Base-by-base conservation (phyloP, 2,888 invertebrate genomes). In the Lysandra bellargus region DNA sequence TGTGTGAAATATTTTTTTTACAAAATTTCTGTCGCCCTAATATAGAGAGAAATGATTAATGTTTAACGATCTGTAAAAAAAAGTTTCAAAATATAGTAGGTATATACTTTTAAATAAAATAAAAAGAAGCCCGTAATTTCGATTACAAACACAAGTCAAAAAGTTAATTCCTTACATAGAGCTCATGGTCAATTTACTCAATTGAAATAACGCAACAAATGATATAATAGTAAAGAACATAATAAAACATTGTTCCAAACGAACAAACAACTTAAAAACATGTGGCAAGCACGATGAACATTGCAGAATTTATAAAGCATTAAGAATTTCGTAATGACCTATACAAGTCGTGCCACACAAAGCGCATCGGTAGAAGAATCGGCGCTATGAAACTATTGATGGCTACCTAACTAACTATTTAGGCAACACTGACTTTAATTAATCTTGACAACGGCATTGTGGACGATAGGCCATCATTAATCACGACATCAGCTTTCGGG, bases 371-470 rank as follows among this genome's bases (percentile, higher is more conserved):
- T 81, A 81, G 81, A 82, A 84, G 83, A 81, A 79, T 80, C 80
- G 77, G 60, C 69, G 80, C 81, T 74, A 83, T 77, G 78, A 79
- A 61, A 78, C 80, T 80, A 79, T 80, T 75, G 64, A 78, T 76
- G 60, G 82, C 79, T 76, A 76, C 80, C 85, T 93, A 93, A 92
- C 93, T 91, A 93, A 91, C 92, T 93, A 92, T 93, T 93, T 92
- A 91, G 88, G 88, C 86, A 90, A 91, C 89, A 89, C 88, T 90
- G 87, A 83, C 89, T 92, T 91, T 94, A 93, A 94, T 94, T 94
- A 93, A 92, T 91, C 92, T 90, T 91, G 93, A 94, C 93, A 92
- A 87, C 89, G 84, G 85, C 84, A 87, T 91, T 93, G 91, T 92
- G 81, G 81, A 74, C 80, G 83, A 87, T 87, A 84, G 85, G 85